Base-by-base conservation (phyloP, 1,140 invertebrate genomes). In the Leguminivora glycinivorella region DNA sequence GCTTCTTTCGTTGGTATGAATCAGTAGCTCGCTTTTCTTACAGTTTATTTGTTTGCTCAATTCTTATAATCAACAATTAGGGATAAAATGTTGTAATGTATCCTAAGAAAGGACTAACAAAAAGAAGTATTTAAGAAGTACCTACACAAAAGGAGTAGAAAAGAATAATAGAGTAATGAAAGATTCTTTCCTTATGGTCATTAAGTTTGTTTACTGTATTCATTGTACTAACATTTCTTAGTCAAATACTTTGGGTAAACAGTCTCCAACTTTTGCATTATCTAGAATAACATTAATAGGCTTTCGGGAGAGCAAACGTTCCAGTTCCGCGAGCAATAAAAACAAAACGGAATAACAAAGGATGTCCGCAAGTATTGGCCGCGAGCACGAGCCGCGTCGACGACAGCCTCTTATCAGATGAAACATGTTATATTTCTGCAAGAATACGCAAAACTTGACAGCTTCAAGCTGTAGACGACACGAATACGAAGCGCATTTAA, bases 361-460 rank as follows among this genome's bases (percentile, higher is more conserved):
- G 78, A 80, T 72, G 78, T 82, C 77, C 78, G 70, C 78, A 80
- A 78, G 80, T 80, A 86, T 86, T 83, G 78, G 79, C 78, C 75
- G 69, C 77, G 76, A 77, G 80, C 83, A 52, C 47, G 47, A 84
- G 84, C 84, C 82, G 78, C 82, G 77, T 79, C 78, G 84, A 84
- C 84, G 83, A 87, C 83, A 83, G 80, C 75, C 80, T 78, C 82
- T 85, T 87, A 87, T 85, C 82, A 75, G 84, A 87, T 87, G 76
- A 75, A 78, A 81, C 82, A 83, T 84, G 81, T 84, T 85, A 85
- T 87, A 83, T 87, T 76, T 83, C 76, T 79, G 74, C 70, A 72
- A 75, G 76, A 81, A 83, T 79, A 81, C 80, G 81, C 80, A 80
- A 83, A 82, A 77, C 80, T 78, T 66, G 76, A 82, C 80, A 76